phyloP scores from a whole-genome alignment of 2,113 vertebrate species.

The Zootoca vivipara region DNA sequence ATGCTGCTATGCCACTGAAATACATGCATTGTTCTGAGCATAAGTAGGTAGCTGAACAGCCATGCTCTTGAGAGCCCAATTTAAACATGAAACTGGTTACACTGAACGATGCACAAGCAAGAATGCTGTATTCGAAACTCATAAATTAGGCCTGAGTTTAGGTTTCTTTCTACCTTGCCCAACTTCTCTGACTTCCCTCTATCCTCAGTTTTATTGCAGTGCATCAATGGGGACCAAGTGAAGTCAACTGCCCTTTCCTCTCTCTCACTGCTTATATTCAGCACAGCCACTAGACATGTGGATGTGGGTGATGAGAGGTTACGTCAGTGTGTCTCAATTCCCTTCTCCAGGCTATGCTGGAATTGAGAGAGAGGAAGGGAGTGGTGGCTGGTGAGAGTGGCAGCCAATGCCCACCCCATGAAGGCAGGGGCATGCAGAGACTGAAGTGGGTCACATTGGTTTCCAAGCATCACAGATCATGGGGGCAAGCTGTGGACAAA shows the following conservation, averaged over 20 bases:
- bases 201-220: background rate
- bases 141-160: background rate
- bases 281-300: background rate
- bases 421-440: too few species aligned
- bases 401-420: too few species aligned
- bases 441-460: background rate
- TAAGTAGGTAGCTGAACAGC: background rate
- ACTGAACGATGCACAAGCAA: background rate
- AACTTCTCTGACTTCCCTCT: background rate
- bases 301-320: background rate
- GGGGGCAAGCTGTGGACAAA: background rate
- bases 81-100: background rate
- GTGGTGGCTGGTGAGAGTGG: background rate
- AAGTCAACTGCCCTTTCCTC: background rate
- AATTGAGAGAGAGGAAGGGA: background rate
- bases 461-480: background rate
- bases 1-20: too few species aligned
- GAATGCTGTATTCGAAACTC: too few species aligned
- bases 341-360: background rate
- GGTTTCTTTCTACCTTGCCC: background rate
- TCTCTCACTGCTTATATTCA: background rate
- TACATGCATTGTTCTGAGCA: background rate
- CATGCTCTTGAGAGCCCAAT: background rate
- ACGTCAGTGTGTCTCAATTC: background rate
- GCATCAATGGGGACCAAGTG: background rate